A percentile compares a stretch with the other conserved stretches of the same genome.
phyloP scores from a whole-genome alignment of 92 coral and sea anemone species.

The Plumapathes pennacea region DNA sequence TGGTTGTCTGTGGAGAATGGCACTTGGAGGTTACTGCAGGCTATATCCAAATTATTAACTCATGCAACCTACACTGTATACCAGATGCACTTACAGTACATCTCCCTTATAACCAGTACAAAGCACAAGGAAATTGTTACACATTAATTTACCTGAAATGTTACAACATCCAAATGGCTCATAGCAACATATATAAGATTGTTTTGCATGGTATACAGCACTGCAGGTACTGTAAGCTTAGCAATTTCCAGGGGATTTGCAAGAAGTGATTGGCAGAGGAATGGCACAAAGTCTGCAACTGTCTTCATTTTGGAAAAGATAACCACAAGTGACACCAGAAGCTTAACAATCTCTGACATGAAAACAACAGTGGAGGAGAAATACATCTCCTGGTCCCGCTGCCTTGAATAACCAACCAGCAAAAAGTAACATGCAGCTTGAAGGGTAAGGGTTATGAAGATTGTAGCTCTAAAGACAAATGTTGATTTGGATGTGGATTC shows the following conservation, averaged over 20 bases:
- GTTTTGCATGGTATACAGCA: slow-evolving; percentile 72
- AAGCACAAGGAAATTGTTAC: too few species aligned
- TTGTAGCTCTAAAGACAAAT: slow-evolving; percentile 2
- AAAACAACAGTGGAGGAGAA: slow-evolving; percentile 75
- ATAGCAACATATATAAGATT: slow-evolving; percentile 76
- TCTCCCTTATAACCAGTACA: too few species aligned
- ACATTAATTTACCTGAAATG: slow-evolving; percentile 92
- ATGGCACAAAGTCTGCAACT: slow-evolving; percentile 27
- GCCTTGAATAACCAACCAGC: slow-evolving; percentile 67
- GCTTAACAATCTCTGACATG: slow-evolving; percentile 54
- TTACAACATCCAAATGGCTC: slow-evolving; percentile 78
- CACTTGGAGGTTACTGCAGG: too few species aligned
- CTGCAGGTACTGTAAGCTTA: slow-evolving; percentile 61
- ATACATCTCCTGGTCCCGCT: slow-evolving; percentile 62
- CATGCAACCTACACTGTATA: too few species aligned
- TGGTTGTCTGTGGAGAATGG: too few species aligned
- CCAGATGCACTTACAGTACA: too few species aligned
- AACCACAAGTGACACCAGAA: slow-evolving; percentile 43
- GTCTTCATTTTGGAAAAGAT: slow-evolving; percentile 50
- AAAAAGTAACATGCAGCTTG: slow-evolving; percentile 76
- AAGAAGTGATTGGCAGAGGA: slow-evolving; percentile 36
- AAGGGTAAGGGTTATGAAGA: slow-evolving; percentile 54
- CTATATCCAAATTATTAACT: too few species aligned
- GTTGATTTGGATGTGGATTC: slow-evolving; percentile 52
- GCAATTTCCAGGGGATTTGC: slow-evolving; percentile 42